Percentiles rank a stretch among this genome's conserved stretches.
These are phyloP conservation scores for Cheirogaleus major DNA, from an alignment of 2,797 vertebrate genomes.

Conservation along the genomic window DNA sequence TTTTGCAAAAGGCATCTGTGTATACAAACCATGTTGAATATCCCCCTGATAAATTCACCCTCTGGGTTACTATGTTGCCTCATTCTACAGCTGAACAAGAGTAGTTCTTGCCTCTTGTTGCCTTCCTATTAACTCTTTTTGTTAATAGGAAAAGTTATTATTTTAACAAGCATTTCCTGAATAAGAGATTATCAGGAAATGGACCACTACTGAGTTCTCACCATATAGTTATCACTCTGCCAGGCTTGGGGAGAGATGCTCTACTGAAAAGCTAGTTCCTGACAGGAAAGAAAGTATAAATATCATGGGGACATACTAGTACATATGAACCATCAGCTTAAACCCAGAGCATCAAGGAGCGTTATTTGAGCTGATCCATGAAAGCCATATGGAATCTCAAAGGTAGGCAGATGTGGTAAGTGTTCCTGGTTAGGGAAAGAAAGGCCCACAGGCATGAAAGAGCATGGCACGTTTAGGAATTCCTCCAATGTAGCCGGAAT, in stretches of 20 bases:
- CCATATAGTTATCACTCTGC: background rate
- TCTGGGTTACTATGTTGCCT: constrained; percentile 7
- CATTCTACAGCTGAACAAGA: background rate
- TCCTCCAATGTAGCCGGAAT: background rate
- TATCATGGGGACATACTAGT: background rate
- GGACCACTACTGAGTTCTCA: background rate
- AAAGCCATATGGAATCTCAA: background rate
- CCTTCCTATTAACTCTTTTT: background rate
- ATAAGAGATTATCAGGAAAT: background rate
- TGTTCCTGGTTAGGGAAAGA: background rate
- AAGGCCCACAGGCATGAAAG: background rate
- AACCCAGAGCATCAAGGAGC: background rate
- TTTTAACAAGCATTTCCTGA: background rate
- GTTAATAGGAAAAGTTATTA: background rate
- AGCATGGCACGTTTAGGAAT: background rate
- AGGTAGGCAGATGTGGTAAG: background rate
- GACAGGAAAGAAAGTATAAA: background rate
- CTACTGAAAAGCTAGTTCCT: background rate
- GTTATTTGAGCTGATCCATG: background rate
- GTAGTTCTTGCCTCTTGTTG: background rate
- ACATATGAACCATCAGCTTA: background rate
- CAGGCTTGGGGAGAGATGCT: background rate
- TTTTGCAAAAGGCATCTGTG: constrained; percentile 60
- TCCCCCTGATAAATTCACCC: constrained; percentile 57
- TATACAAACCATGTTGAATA: constrained; percentile 58